These are phyloP conservation scores for Latrodectus elegans DNA, from an alignment of 2,888 invertebrate species.

Conservation along the genomic window DNA sequence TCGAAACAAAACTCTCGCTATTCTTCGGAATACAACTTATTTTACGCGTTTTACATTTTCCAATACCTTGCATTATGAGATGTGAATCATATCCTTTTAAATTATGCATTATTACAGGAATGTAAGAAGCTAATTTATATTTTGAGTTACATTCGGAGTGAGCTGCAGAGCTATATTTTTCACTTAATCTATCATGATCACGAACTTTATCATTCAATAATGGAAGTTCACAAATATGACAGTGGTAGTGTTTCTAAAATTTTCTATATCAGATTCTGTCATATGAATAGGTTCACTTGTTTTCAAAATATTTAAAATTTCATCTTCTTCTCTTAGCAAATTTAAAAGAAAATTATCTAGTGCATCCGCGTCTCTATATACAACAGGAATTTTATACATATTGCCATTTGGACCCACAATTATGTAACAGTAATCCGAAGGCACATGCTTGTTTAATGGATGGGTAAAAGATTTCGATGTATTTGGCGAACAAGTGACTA, in stretches of 20 bases:
- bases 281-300: too few relatives aligned
- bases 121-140: background rate
- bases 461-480: too few relatives aligned
- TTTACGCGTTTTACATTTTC: slow-evolving; percentile 4
- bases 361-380: too few relatives aligned
- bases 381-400: too few relatives aligned
- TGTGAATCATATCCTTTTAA: slow-evolving; percentile 15
- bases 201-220: background rate
- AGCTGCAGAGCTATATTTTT: background rate
- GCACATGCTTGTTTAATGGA: too few relatives aligned
- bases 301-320: too few relatives aligned
- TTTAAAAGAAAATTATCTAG: too few relatives aligned
- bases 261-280: background rate
- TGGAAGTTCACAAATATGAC: slow-evolving; percentile 9
- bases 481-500: too few relatives aligned
- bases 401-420: too few relatives aligned
- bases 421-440: too few relatives aligned
- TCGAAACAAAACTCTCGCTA: background rate
- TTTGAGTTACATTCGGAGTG: slow-evolving; percentile 9
- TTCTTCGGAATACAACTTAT: background rate
- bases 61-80: slow-evolving; percentile 5
- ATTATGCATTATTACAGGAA: slow-evolving; percentile 16
- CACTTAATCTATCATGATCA: slow-evolving; percentile 16
- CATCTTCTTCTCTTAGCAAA: too few relatives aligned
- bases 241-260: background rate